Base-by-base conservation (phyloP, 2,888 invertebrate species). In the Toxonevra muliebris region DNA sequence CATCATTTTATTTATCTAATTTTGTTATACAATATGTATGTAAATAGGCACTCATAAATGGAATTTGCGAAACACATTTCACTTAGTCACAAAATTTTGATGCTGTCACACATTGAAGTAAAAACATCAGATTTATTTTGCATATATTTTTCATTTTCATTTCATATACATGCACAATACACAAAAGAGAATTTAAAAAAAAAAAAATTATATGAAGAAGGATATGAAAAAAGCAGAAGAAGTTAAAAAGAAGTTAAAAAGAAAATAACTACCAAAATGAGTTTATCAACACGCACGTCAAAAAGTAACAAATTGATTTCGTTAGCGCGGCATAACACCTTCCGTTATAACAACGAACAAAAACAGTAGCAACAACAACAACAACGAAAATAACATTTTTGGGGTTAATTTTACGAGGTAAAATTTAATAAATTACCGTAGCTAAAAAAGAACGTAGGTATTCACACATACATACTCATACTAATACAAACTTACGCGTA, bases 241-340 rank as follows among this genome's bases (percentile, higher is more conserved):
- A 13, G 19, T 15, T 52, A 52, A 52, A 52, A 52, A 30, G 30
- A 30, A 30, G 30, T 7, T 7, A 30, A 30, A 30, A 30, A 30
- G 30, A 30, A 40, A 66, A 52, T 54, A 65, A 68, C 63, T 66
- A 20, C 66, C 71, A 62, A 78, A 82, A 80, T 79, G 76, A 77
- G 79, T 80, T 82, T 80, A 80, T 80, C 81, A 81, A 74, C 76
- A 73, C 69, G 74, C 76, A 79, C 77, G 82, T 79, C 80, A 80
- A 75, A 80, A 80, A 77, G 76, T 80, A 81, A 82, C 82, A 82
- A 81, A 82, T 81, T 82, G 74, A 72, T 71, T 72, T 71, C 71
- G 72, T 73, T 72, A 73, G 69, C 64, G 70, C 42, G 63, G 69
- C 65, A 65, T 59, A 73, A 69, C 61, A 81, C 79, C 77, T 76